Conservation (phyloP, 2,113 vertebrate species). For the Felis chaus region DNA sequence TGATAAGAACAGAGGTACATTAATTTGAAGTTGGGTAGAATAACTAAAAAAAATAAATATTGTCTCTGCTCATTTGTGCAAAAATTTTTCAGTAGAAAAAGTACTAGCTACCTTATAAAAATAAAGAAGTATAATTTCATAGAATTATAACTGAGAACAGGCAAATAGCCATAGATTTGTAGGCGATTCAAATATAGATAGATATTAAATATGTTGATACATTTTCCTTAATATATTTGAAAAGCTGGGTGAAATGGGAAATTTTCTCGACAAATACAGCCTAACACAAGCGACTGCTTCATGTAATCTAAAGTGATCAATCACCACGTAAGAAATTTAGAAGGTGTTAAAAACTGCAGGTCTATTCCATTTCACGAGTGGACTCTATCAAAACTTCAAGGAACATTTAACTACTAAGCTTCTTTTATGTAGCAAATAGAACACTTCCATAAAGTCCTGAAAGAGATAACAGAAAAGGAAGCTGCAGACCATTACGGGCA, state of each 20-base stretch:
- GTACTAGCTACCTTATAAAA: neutral
- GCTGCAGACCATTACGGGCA: neutral
- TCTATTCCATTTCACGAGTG: neutral
- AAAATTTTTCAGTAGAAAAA: neutral
- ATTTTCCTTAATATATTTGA: neutral
- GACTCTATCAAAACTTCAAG: constrained; percentile 23
- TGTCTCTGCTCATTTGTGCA: neutral
- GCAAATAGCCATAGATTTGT: neutral
- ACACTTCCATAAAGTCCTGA: neutral
- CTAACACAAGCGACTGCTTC: neutral
- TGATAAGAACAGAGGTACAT: neutral
- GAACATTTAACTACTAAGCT: neutral
- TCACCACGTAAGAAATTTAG: neutral
- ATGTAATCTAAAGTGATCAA: neutral
- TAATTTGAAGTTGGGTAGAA: neutral
- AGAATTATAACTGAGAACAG: neutral
- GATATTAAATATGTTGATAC: neutral
- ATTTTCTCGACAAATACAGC: neutral
- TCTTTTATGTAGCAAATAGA: constrained; percentile 27
- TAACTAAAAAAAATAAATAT: neutral
- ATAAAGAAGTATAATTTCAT: neutral
- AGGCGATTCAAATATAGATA: neutral
- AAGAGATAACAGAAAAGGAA: neutral
- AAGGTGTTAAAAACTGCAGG: neutral
- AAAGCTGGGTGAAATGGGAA: neutral